phyloP scores from a whole-genome alignment of 2,113 vertebrate species.

The Triplophysa siluroides region DNA sequence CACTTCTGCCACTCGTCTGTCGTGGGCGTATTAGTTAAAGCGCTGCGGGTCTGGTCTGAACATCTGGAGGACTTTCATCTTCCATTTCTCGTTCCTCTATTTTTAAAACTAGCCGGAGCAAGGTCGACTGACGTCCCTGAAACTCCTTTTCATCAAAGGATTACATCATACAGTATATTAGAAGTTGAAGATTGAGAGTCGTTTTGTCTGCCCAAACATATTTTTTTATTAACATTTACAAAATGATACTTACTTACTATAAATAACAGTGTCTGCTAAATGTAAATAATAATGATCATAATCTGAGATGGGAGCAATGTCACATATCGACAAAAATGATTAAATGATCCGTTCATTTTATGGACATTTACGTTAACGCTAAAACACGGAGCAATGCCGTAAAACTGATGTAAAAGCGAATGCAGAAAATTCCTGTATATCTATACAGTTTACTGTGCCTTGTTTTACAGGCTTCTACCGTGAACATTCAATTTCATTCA shows the following conservation, averaged over 20 bases:
- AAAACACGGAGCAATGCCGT: no score
- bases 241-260: background rate
- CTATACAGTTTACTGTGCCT: no score
- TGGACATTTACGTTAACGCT: no score
- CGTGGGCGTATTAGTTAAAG: slow-evolving; percentile 10
- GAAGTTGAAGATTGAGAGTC: background rate
- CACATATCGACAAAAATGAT: no score
- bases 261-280: no score
- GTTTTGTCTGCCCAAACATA: background rate
- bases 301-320: background rate
- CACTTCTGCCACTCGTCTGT: slow-evolving; percentile 28
- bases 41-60: slow-evolving; percentile 33
- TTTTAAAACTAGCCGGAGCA: slow-evolving; percentile 27
- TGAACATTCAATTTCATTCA: no score
- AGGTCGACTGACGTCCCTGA: slow-evolving; percentile 1
- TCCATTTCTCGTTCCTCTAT: slow-evolving; percentile 12
- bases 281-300: background rate
- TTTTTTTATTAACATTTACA: background rate
- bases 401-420: no score
- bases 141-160: background rate
- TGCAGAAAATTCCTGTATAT: no score
- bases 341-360: no score
- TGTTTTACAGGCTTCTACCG: no score
- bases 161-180: background rate
- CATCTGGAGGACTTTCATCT: slow-evolving; percentile 43